Percentiles rank a stretch among this genome's conserved stretches.
Evolutionary conservation across 2,113 vertebrate genomes (phyloP).

Genomic region (Psilopsiagon aurifrons): DNA sequence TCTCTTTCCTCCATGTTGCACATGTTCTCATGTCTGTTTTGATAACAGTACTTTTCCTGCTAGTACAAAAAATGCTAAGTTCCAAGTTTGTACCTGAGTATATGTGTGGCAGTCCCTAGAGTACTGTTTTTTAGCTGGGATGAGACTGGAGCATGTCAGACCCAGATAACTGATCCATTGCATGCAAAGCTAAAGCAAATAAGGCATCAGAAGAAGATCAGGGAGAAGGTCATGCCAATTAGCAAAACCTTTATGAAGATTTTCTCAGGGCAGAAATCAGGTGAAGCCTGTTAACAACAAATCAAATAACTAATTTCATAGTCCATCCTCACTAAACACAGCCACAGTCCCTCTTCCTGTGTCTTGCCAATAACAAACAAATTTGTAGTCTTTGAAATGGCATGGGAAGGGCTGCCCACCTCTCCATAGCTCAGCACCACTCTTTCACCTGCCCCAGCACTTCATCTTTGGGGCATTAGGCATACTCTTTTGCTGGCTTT

Average conservation of each 20-base stretch:
- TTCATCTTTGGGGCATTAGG: no score
- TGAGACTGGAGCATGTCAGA: background rate
- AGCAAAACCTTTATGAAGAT: background rate
- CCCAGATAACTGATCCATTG: background rate
- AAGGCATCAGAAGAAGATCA: background rate
- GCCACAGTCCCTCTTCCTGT: background rate
- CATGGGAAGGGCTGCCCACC: background rate
- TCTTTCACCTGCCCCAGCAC: accelerated
- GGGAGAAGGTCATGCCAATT: background rate
- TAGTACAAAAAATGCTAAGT: background rate
- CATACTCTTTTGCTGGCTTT: background rate
- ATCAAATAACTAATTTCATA: background rate
- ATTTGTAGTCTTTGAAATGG: background rate
- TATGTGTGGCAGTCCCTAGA: background rate
- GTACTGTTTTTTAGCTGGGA: background rate
- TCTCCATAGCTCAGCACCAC: background rate
- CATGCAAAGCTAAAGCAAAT: background rate
- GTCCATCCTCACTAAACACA: background rate
- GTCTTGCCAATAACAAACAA: background rate
- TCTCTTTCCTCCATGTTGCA: background rate
- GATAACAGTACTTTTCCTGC: background rate
- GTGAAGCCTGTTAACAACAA: background rate
- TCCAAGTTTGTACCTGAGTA: background rate
- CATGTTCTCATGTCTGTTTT: background rate
- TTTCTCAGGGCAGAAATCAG: background rate